Evolutionary conservation across 2,113 vertebrate genomes (phyloP).

Genomic region (Agelaius tricolor): DNA sequence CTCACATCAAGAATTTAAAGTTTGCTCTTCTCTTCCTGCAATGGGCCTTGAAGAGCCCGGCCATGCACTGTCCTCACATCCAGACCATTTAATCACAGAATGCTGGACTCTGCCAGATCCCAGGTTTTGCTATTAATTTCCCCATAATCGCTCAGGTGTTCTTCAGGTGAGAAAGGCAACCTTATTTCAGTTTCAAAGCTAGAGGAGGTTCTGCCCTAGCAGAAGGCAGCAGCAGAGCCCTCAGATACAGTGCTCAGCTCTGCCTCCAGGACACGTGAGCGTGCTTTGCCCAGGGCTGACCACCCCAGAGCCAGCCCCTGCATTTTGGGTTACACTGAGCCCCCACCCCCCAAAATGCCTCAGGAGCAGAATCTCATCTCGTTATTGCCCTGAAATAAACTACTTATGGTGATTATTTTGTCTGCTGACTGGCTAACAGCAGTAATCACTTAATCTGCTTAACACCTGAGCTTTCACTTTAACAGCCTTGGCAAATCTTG

Average conservation of each 20-base stretch:
- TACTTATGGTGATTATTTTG: slow-evolving; percentile 79
- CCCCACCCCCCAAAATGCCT: neutral
- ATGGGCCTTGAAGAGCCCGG: neutral
- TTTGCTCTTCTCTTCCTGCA: neutral
- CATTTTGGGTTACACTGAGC: neutral
- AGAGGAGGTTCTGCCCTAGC: neutral
- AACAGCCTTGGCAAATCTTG: slow-evolving; percentile 60
- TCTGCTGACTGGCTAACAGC: slow-evolving; percentile 78
- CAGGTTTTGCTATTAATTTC: neutral
- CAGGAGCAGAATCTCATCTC: slow-evolving; percentile 43
- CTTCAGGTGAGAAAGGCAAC: neutral
- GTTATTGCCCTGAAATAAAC: slow-evolving; percentile 70
- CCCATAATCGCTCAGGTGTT: accelerated
- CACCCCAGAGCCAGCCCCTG: neutral
- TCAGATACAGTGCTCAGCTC: neutral
- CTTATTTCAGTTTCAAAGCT: neutral
- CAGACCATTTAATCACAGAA: neutral
- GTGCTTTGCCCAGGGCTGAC: neutral
- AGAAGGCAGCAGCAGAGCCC: neutral
- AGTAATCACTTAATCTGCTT: slow-evolving; percentile 79
- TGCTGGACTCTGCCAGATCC: neutral
- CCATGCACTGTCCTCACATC: neutral
- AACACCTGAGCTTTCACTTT: slow-evolving; percentile 67
- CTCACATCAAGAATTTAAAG: neutral
- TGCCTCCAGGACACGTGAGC: slow-evolving; percentile 12